These are phyloP conservation scores for Daktulosphaira vitifoliae DNA, from an alignment of 1,140 invertebrate genomes.

Conservation along the genomic window DNA sequence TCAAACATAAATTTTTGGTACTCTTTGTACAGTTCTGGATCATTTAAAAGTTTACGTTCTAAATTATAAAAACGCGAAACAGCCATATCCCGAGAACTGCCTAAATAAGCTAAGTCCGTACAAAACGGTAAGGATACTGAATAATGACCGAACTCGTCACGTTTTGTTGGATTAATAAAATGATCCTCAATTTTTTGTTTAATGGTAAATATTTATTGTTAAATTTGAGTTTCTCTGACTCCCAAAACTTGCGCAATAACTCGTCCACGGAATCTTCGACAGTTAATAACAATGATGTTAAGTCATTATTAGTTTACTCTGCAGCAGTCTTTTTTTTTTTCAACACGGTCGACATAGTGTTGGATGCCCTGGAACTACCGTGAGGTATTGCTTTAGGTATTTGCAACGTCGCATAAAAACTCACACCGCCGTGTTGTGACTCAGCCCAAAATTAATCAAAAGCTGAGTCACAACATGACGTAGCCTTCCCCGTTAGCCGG, in stretches of 20 bases:
- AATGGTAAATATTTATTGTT: not conserved
- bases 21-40: slow-evolving; percentile 38
- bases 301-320: too few species aligned
- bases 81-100: slow-evolving; percentile 35
- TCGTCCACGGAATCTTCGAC: not conserved
- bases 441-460: too few species aligned
- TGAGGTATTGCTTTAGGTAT: too few species aligned
- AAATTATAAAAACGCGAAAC: slow-evolving; percentile 34
- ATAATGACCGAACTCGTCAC: not conserved
- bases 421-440: too few species aligned
- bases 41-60: slow-evolving; percentile 38
- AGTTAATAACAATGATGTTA: too few species aligned
- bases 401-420: too few species aligned
- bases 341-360: too few species aligned
- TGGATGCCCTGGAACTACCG: too few species aligned
- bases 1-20: slow-evolving; percentile 39
- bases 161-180: not conserved
- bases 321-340: too few species aligned
- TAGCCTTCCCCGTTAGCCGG: too few species aligned
- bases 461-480: too few species aligned
- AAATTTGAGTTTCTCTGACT: not conserved
- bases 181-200: not conserved
- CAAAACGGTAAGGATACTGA: not conserved
- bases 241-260: slow-evolving; percentile 9
- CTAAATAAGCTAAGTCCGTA: slow-evolving; percentile 21